Conservation (phyloP, 2,888 invertebrate genomes). For the Campaea margaritaria region DNA sequence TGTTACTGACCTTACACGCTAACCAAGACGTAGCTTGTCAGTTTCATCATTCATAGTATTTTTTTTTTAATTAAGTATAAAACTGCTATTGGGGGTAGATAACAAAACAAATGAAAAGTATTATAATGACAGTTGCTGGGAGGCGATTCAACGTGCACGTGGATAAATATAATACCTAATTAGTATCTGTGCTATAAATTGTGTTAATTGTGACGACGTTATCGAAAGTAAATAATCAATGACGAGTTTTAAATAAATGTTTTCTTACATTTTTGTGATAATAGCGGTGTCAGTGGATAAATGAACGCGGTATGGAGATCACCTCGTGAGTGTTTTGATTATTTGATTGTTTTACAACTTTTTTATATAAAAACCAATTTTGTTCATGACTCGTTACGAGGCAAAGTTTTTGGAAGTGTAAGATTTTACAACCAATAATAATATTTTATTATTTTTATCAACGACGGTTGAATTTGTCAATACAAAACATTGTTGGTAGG, state of each 20-base stretch:
- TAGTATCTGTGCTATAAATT: not conserved
- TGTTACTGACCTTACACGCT: too few species aligned
- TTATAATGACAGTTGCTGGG: not conserved
- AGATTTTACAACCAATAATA: too few species aligned
- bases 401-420: too few species aligned
- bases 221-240: slow-evolving; percentile 6
- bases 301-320: slow-evolving; percentile 45
- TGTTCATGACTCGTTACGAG: not conserved
- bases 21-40: too few species aligned
- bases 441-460: too few species aligned
- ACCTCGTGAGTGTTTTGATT: slow-evolving; percentile 36
- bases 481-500: too few species aligned
- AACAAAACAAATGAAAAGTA: slow-evolving; percentile 7
- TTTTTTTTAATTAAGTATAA: too few species aligned
- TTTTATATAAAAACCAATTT: not conserved
- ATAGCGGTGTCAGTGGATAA: slow-evolving; percentile 38
- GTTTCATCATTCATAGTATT: too few species aligned
- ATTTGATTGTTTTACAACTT: slow-evolving; percentile 6
- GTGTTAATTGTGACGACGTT: not conserved
- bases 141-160: not conserved
- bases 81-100: slow-evolving; percentile 13
- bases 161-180: not conserved
- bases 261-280: slow-evolving; percentile 9
- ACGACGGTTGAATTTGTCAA: too few species aligned
- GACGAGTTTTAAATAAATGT: slow-evolving; percentile 4